A percentile compares a stretch with the other conserved stretches of the same genome.
Evolutionary conservation across 2,888 invertebrate genomes (phyloP).

Genomic region (Xylota segnis): DNA sequence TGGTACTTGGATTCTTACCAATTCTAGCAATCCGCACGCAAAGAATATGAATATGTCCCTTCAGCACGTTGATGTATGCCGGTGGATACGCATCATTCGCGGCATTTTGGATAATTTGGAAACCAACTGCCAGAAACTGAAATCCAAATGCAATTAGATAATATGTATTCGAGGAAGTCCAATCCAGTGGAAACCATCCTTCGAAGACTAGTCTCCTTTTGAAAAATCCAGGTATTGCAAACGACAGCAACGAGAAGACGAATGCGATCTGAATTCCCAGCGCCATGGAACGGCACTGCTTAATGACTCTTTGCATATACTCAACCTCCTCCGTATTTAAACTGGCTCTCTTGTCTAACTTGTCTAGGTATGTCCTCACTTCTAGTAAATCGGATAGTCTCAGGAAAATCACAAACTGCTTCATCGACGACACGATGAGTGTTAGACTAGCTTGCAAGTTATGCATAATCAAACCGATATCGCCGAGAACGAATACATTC

Average conservation of each 20-base stretch:
- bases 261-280: slow-evolving; percentile 14
- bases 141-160: slow-evolving; percentile 3
- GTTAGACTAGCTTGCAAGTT: slow-evolving; percentile 34
- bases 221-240: not conserved
- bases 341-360: slow-evolving; percentile 38
- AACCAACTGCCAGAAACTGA: slow-evolving; percentile 14
- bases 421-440: slow-evolving; percentile 14
- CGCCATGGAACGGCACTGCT: slow-evolving; percentile 25
- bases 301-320: slow-evolving; percentile 23
- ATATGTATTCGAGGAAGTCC: not conserved
- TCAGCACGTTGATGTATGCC: slow-evolving; percentile 28
- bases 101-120: slow-evolving; percentile 20
- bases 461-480: slow-evolving; percentile 29
- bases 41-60: slow-evolving; percentile 26
- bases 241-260: slow-evolving; percentile 12
- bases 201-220: slow-evolving; percentile 40
- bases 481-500: slow-evolving; percentile 24
- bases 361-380: not conserved
- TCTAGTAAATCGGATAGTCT: not conserved
- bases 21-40: slow-evolving; percentile 16
- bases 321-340: slow-evolving; percentile 11
- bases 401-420: slow-evolving; percentile 31
- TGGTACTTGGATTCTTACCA: slow-evolving; percentile 2
- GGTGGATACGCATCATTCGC: slow-evolving; percentile 32
- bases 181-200: slow-evolving; percentile 38